phyloP scores from a whole-genome alignment of 2,888 invertebrate species.

The Meghimatium bilineatum region DNA sequence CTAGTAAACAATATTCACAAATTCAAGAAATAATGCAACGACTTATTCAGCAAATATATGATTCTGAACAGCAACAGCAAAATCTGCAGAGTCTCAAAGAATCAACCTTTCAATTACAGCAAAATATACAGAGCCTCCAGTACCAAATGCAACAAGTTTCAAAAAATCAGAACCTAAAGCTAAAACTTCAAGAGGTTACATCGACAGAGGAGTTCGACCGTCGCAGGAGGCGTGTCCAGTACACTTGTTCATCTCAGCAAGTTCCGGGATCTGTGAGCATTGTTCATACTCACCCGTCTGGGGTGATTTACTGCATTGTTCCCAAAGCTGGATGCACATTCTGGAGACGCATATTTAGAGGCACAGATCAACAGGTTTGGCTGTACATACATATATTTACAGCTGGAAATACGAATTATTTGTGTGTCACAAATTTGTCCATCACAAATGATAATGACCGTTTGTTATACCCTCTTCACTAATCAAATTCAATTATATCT shows the following conservation, averaged over 20 bases:
- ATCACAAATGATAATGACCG: too few relatives aligned
- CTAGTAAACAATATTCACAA: too few relatives aligned
- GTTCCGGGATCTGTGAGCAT: neutral
- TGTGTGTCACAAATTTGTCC: too few relatives aligned
- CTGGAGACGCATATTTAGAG: slow-evolving; percentile 59
- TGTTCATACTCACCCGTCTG: slow-evolving; percentile 25
- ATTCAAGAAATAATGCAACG: neutral
- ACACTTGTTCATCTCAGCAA: neutral
- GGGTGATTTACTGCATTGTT: slow-evolving; percentile 60
- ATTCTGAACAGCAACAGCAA: neutral
- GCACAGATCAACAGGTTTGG: neutral
- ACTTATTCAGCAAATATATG: neutral
- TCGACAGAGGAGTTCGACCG: neutral
- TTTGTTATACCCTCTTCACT: too few relatives aligned
- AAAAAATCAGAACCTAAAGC: neutral
- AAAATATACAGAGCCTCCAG: neutral
- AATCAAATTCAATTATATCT: too few relatives aligned
- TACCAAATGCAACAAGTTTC: neutral
- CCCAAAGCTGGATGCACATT: slow-evolving; percentile 63
- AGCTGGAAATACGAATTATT: neutral
- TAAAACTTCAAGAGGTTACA: neutral
- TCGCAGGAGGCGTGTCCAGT: neutral
- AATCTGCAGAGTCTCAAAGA: neutral
- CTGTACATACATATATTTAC: neutral
- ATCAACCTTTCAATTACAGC: neutral